Base-by-base conservation (phyloP, 2,888 invertebrate genomes). In the Antitype chi region DNA sequence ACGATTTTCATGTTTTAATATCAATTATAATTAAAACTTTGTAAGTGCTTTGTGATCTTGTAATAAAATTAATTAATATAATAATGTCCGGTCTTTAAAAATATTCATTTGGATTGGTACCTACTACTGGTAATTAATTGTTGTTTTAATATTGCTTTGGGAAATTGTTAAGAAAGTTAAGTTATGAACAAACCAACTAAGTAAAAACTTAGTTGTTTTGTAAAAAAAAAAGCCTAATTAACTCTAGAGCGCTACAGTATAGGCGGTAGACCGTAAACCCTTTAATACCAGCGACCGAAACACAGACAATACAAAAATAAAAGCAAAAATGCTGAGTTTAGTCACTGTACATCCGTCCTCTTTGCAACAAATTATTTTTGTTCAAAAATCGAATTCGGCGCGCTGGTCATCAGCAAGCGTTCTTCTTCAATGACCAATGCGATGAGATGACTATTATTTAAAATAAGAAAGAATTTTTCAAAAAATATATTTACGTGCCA, bases 221-320 rank as follows among this genome's bases (percentile, higher is more conserved):
- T 32, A 60, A 43, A 67, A 78, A 17, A 74, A 81, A 80, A 64
- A 43, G 8, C 6, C 43, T 73, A 81, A 85, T 82, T 82, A 82
- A 82, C 49, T 69, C 28, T 49, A 53, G 43, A 70, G 70, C 55
- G 62, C 70, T 69, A 80, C 81, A 74, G 9, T 78, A 80, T 72
- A 87, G 69, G 84, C 90, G 87, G 72, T 70, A 85, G 91, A 92
- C 89, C 93, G 90, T 92, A 87, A 89, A 90, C 92, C 92, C 93
- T 91, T 74, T 83, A 80, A 49, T 87, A 77, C 84, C 85, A 88
- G 74, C 78, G 79, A 84, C 86, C 85, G 76, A 84, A 87, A 86
- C 82, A 82, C 62, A 64, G 76, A 87, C 80, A 86, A 85, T 86
- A 85, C 81, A 78, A 82, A 83, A 85, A 85, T 78, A 85, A 86